phyloP scores from a whole-genome alignment of 2,888 invertebrate genomes.

The Hesperia comma region DNA sequence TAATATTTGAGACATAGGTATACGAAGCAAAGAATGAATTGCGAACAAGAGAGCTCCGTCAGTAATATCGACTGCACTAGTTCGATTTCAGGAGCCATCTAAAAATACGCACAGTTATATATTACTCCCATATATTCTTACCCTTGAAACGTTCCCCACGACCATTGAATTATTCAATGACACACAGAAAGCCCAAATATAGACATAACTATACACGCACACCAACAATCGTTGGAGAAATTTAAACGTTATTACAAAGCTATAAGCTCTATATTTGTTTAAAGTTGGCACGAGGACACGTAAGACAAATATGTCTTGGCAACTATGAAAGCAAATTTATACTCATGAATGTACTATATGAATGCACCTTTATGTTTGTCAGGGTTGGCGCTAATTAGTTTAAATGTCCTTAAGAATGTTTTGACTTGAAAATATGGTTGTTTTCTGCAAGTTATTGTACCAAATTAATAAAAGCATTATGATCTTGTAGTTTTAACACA shows the following conservation, averaged over 20 bases:
- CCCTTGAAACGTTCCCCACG: constrained; percentile 81
- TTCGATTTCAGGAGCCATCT: constrained; percentile 45
- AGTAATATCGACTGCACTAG: constrained; percentile 61
- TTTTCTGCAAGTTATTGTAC: constrained; percentile 6
- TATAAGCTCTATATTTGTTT: constrained; percentile 71
- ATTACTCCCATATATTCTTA: constrained; percentile 74
- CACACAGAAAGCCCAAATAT: constrained; percentile 81
- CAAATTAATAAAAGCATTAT: neutral
- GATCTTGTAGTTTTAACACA: neutral
- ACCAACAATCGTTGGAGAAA: constrained; percentile 54
- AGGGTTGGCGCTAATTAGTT: constrained; percentile 61
- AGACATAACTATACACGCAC: constrained; percentile 72
- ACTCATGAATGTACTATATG: constrained; percentile 73
- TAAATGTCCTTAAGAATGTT: constrained; percentile 28
- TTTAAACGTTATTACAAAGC: constrained; percentile 60
- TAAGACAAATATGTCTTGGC: constrained; percentile 79
- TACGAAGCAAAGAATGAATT: constrained; percentile 23
- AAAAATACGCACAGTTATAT: constrained; percentile 50
- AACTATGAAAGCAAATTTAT: constrained; percentile 76
- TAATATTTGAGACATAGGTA: neutral
- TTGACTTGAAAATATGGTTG: constrained; percentile 19
- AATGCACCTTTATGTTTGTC: constrained; percentile 70
- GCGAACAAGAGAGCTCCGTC: constrained; percentile 53
- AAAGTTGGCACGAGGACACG: constrained; percentile 65
- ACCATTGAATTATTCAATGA: constrained; percentile 83